These are phyloP conservation scores for Volucella inanis DNA, from an alignment of 2,888 invertebrate species.

Conservation along the genomic window DNA sequence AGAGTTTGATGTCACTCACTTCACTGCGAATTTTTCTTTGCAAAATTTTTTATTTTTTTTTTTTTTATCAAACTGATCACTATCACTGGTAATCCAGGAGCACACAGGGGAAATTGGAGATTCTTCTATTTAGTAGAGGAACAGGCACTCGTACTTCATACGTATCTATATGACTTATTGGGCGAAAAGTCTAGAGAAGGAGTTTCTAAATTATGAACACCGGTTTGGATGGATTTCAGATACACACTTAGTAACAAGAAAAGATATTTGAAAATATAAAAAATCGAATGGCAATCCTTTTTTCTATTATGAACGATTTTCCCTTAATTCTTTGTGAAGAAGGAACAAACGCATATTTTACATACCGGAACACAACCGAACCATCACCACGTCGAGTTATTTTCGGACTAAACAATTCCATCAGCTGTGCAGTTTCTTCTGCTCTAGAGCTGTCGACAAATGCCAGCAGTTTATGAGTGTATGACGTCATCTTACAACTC, in stretches of 20 bases:
- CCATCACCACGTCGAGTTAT: conserved; percentile 72
- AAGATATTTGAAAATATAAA: conserved; percentile 1
- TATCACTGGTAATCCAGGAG: conserved; percentile 72
- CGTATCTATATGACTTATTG: no score
- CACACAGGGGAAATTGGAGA: conserved; percentile 6
- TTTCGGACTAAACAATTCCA: conserved; percentile 71
- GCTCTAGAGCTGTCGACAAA: conserved; percentile 22
- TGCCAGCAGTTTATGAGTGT: conserved; percentile 33
- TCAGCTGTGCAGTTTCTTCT: conserved; percentile 68
- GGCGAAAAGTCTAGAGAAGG: no score
- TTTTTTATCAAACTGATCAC: conserved; percentile 36
- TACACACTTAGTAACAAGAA: neutral
- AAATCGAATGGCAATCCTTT: conserved; percentile 19
- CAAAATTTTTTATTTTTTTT: conserved; percentile 1
- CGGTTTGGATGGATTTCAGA: conserved; percentile 41
- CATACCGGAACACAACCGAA: conserved; percentile 37
- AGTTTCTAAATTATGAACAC: conserved; percentile 10
- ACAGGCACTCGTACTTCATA: conserved; percentile 1
- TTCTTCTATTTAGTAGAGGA: conserved; percentile 17
- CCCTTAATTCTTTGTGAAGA: conserved; percentile 51
- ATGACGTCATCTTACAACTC: conserved; percentile 67
- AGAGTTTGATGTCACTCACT: conserved; percentile 36
- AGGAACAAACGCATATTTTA: conserved; percentile 68
- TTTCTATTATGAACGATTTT: conserved; percentile 60
- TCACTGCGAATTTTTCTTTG: neutral